These are phyloP conservation scores for Bhutanitis thaidina DNA, from an alignment of 2,888 invertebrate species.

Conservation along the genomic window DNA sequence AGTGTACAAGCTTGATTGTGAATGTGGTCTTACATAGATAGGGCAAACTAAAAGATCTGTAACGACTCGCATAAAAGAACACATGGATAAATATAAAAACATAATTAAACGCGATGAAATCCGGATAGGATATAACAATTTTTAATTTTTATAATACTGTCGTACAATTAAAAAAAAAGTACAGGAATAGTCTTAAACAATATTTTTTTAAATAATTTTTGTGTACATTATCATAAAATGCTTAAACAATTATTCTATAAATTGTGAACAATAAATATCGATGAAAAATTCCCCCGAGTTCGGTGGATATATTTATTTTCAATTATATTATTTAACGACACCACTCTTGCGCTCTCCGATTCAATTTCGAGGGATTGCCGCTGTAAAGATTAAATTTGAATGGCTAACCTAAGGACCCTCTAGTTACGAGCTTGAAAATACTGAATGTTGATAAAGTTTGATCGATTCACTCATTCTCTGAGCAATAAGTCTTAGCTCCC, in stretches of 20 bases:
- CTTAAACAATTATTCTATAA: background rate
- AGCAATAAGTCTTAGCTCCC: conserved; percentile 9
- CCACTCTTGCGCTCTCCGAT: background rate
- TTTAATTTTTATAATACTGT: too few relatives aligned
- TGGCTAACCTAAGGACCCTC: background rate
- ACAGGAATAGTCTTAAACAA: too few relatives aligned
- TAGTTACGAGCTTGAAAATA: conserved; percentile 1
- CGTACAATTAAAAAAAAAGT: too few relatives aligned
- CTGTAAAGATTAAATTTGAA: conserved; percentile 10
- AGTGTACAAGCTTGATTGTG: too few relatives aligned
- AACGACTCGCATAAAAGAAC: too few relatives aligned
- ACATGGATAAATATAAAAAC: too few relatives aligned
- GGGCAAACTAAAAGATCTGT: too few relatives aligned
- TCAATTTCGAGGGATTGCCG: conserved; percentile 1
- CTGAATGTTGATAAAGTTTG: conserved; percentile 11
- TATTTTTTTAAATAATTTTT: too few relatives aligned
- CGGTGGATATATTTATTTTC: background rate
- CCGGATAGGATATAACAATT: too few relatives aligned
- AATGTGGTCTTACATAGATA: too few relatives aligned
- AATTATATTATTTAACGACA: background rate
- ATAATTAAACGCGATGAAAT: too few relatives aligned
- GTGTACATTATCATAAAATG: background rate
- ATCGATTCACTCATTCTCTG: conserved; percentile 10
- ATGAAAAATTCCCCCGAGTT: background rate
- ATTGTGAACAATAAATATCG: background rate